Base-by-base conservation (phyloP, 2,797 vertebrate genomes). In the Nyctalus aviator region DNA sequence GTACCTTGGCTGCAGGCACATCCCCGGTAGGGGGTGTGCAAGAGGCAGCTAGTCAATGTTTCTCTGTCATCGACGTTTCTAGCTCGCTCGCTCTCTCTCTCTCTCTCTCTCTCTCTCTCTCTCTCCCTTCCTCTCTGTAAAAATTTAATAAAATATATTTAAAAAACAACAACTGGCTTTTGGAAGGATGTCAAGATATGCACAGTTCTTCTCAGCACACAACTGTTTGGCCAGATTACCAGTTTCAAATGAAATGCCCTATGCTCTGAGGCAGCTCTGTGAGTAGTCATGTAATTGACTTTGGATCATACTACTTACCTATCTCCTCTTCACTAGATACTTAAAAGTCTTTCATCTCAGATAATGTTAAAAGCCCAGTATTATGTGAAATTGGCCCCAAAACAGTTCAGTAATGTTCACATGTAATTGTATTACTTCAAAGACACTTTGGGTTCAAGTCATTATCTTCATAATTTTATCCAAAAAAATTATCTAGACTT, bases 401-500 rank as follows among this genome's bases (percentile, higher is more conserved):
- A 25, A 75, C 27, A 41, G 35, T 91, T 86, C 59, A 59, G 18
- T 82, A 66, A 68, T 27, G 18, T 86, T 37, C 4, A 21, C 30
- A 86, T 68, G n/a, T 53, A 83, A 93, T 37, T 66, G 1, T 48
- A 86, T 30, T 7, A 46, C n/a, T 84, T 96, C 69, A 69, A 82
- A 93, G 57, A 87, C 64, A 96, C 86, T 64, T 79, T 81, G 12
- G 23, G 37, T 41, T 66, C 71, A 90, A 71, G 35, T 83, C 30
- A 41, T 9, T 3, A 48, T 77, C 76, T 75, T 90, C 17, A 88
- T 20, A 88, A 85, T 90, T 90, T 68, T 62, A 66, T 13, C 17
- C 12, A 75, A 44, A 62, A 75, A 66, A 32, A 17, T n/a, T 8
- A 53, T 50, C 27, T 72, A 91, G 6, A 66, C 50, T 89, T 90